Percentiles rank a stretch among this genome's conserved stretches.
Evolutionary conservation across 2,888 invertebrate genomes (phyloP).

Genomic region (Acronicta aceris): DNA sequence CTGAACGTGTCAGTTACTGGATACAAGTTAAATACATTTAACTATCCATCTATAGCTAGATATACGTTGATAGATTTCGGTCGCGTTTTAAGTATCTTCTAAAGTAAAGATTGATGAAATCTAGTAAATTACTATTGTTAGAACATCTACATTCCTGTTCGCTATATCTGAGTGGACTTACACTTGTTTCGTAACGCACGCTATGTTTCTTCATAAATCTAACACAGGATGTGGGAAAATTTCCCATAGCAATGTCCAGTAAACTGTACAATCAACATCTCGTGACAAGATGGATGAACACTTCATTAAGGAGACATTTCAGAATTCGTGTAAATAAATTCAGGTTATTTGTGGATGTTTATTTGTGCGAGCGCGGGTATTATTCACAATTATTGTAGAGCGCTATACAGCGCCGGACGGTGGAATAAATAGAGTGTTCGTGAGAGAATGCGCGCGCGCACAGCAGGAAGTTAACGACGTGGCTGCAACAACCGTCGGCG

Average conservation of each 20-base stretch:
- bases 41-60: too few species aligned
- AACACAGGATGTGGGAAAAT: neutral
- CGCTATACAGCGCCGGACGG: conserved; percentile 5
- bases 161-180: neutral
- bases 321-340: conserved; percentile 16
- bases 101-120: too few species aligned
- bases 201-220: neutral
- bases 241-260: neutral
- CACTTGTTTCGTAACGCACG: neutral
- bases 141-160: neutral
- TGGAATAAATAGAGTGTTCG: conserved; percentile 33
- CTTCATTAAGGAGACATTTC: conserved; percentile 13
- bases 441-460: conserved; percentile 45
- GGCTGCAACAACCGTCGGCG: conserved; percentile 1
- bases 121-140: neutral
- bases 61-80: too few species aligned
- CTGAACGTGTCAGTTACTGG: neutral
- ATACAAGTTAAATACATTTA: too few species aligned
- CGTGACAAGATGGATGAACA: conserved; percentile 1
- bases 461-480: conserved; percentile 11
- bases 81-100: too few species aligned
- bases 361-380: conserved; percentile 4
- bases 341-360: conserved; percentile 29
- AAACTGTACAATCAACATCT: neutral
- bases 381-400: conserved; percentile 33